Conservation (phyloP, 2,113 vertebrate species). For the Numenius arquata region DNA sequence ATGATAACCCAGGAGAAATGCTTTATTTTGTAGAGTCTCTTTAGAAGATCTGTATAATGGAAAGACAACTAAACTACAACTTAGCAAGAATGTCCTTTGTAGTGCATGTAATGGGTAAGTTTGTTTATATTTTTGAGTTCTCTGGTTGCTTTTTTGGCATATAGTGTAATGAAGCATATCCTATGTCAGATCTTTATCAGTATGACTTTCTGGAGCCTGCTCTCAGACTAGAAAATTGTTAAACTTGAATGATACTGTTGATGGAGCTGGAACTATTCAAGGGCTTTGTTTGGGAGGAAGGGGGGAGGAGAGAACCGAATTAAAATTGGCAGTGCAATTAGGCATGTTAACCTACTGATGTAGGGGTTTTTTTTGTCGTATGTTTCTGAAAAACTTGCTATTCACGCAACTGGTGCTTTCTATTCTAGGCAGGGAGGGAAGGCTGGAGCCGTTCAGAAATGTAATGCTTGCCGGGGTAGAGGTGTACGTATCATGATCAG, state of each 20-base stretch:
- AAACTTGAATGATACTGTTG: not conserved
- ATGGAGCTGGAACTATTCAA: not conserved
- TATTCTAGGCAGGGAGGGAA: slow-evolving; percentile 92
- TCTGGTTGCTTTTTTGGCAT: not conserved
- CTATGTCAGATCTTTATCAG: not conserved
- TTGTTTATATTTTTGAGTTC: not conserved
- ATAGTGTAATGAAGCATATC: not conserved
- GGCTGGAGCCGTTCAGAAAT: slow-evolving; percentile 96
- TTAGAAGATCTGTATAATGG: slow-evolving; percentile 99
- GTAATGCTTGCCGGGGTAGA: slow-evolving; percentile 89
- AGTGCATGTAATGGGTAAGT: slow-evolving; percentile 95
- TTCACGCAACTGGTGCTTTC: not conserved
- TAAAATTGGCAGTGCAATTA: not conserved
- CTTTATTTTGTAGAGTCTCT: slow-evolving; percentile 83
- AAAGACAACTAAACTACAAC: slow-evolving; percentile 98
- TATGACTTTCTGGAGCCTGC: not conserved
- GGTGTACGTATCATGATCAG: slow-evolving; percentile 97
- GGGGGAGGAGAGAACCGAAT: not conserved
- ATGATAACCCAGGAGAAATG: slow-evolving; percentile 13
- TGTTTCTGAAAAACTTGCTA: not conserved
- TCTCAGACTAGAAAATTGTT: not conserved
- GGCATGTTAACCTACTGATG: not conserved
- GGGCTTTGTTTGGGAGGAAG: not conserved
- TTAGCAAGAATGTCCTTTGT: slow-evolving; percentile 99
- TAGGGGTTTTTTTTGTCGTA: not conserved